Evolutionary conservation across 2,888 invertebrate genomes (phyloP).

Genomic region (Scaptomyza reducta): DNA sequence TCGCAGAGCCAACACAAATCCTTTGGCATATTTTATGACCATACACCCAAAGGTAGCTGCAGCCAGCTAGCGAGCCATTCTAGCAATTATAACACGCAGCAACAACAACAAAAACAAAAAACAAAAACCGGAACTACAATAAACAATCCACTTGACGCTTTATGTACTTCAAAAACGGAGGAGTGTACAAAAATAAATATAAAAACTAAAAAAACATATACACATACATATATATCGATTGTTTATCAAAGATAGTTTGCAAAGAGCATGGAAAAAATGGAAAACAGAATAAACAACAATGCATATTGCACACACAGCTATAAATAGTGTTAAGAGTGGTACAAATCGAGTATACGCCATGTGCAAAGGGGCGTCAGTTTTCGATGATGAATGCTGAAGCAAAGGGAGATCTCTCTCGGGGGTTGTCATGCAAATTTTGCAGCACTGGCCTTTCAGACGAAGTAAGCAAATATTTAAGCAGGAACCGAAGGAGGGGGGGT

Average conservation of each 20-base stretch:
- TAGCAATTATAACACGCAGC: constrained; percentile 30
- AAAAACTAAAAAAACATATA: neutral
- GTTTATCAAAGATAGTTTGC: constrained; percentile 28
- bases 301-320: constrained; percentile 13
- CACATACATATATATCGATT: constrained; percentile 8
- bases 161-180: constrained; percentile 18
- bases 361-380: constrained; percentile 2
- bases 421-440: constrained; percentile 55
- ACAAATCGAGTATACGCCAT: constrained; percentile 37
- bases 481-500: no score
- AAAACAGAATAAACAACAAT: constrained; percentile 16
- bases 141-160: constrained; percentile 21
- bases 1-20: constrained; percentile 30
- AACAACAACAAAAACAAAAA: constrained; percentile 11
- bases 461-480: constrained; percentile 57
- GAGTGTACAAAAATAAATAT: constrained; percentile 15
- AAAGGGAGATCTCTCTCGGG: neutral
- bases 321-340: constrained; percentile 2
- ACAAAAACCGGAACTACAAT: constrained; percentile 13
- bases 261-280: constrained; percentile 5
- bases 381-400: constrained; percentile 14
- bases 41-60: constrained; percentile 14
- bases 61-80: constrained; percentile 1
- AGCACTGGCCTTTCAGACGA: constrained; percentile 28
- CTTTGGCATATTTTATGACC: constrained; percentile 39